Conservation (phyloP, 2,888 invertebrate species). For the Balanococcus diminutus region DNA sequence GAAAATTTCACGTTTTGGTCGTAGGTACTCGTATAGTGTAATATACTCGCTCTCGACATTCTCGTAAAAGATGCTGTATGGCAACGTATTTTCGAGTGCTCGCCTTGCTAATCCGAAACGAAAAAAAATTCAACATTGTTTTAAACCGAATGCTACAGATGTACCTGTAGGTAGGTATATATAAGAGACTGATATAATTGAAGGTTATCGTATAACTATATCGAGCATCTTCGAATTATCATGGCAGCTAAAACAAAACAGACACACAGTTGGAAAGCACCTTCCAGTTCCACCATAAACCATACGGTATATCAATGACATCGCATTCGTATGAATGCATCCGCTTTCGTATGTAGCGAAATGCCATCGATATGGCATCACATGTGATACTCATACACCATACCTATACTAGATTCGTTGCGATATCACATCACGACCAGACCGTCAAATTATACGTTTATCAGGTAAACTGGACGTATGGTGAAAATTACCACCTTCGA, state of each 20-base stretch:
- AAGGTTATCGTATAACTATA: background rate
- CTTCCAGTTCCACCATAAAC: background rate
- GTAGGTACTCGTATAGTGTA: background rate
- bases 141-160: background rate
- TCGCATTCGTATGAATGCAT: background rate
- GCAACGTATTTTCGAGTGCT: background rate
- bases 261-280: background rate
- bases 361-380: background rate
- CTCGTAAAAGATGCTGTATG: background rate
- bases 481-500: conserved; percentile 1
- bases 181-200: background rate
- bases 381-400: conserved; percentile 5
- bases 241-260: background rate
- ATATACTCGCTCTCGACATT: background rate
- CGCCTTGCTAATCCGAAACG: background rate
- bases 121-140: background rate
- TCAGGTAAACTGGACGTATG: conserved; percentile 10
- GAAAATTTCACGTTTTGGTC: conserved; percentile 43
- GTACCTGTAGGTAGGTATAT: background rate
- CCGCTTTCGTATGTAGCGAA: background rate
- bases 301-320: background rate
- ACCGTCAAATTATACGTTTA: conserved; percentile 36
- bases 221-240: background rate
- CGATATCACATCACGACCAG: conserved; percentile 18
- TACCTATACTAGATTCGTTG: background rate